Percentiles rank a stretch among this genome's conserved stretches.
These are phyloP conservation scores for Strigamia transsilvanica DNA, from an alignment of 2,888 invertebrate species.

Conservation along the genomic window DNA sequence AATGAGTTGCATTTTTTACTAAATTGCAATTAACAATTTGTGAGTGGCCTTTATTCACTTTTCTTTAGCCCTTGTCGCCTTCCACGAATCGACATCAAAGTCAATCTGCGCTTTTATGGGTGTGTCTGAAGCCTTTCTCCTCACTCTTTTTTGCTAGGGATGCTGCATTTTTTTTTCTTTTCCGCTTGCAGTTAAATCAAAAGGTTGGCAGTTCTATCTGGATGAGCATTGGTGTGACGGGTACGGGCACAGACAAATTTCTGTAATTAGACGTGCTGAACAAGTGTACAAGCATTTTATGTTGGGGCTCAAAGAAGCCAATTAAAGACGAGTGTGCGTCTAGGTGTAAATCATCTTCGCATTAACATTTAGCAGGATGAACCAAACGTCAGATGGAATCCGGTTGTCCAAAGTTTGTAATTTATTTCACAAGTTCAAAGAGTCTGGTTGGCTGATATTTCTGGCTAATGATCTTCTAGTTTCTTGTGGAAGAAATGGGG, in stretches of 20 bases:
- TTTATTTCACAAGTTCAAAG: slow-evolving; percentile 16
- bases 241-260: neutral
- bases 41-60: slow-evolving; percentile 17
- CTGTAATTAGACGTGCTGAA: slow-evolving; percentile 26
- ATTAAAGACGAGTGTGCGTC: slow-evolving; percentile 12
- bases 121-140: slow-evolving; percentile 21
- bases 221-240: slow-evolving; percentile 15
- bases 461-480: slow-evolving; percentile 1
- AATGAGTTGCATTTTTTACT: slow-evolving; percentile 16
- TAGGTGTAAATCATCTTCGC: slow-evolving; percentile 30
- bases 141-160: slow-evolving; percentile 18
- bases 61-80: slow-evolving; percentile 30
- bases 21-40: slow-evolving; percentile 30
- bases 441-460: slow-evolving; percentile 16
- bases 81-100: slow-evolving; percentile 30
- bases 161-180: slow-evolving; percentile 13
- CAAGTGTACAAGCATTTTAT: slow-evolving; percentile 1
- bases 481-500: neutral
- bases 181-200: slow-evolving; percentile 26
- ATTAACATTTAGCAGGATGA: slow-evolving; percentile 26
- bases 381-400: slow-evolving; percentile 11
- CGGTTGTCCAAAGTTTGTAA: slow-evolving; percentile 14
- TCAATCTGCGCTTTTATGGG: slow-evolving; percentile 30
- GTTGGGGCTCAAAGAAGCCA: slow-evolving; percentile 7
- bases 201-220: slow-evolving; percentile 20